Evolutionary conservation across 2,797 vertebrate genomes (phyloP).

Genomic region (Gallinago stenura): DNA sequence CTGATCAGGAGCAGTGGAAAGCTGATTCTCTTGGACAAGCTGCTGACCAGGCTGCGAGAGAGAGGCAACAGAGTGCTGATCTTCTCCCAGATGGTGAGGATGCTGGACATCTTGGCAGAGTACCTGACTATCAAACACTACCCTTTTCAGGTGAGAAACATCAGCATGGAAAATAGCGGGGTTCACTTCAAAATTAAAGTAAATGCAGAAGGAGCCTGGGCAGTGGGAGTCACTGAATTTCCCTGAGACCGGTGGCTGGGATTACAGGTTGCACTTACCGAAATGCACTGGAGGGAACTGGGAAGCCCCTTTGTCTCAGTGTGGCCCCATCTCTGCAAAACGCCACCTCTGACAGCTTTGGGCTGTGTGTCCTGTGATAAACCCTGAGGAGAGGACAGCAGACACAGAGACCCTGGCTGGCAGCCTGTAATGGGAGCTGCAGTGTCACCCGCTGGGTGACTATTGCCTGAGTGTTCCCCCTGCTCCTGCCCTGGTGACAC

Average conservation of each 20-base stretch:
- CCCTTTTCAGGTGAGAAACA: constrained; percentile 90
- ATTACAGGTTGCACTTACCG: not conserved
- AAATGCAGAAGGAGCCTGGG: not conserved
- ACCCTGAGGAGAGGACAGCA: not conserved
- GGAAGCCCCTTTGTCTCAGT: not conserved
- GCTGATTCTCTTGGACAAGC: constrained; percentile 95
- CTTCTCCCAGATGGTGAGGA: constrained; percentile 99
- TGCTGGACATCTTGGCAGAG: constrained; percentile 98
- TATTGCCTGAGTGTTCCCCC: constrained; percentile 25
- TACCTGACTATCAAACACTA: constrained; percentile 95
- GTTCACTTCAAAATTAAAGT: not conserved
- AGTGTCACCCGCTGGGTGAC: constrained; percentile 55
- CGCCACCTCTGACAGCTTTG: not conserved
- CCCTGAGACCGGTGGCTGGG: not conserved
- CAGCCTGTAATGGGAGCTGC: constrained; percentile 71
- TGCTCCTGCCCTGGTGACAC: not conserved
- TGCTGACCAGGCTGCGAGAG: constrained; percentile 92
- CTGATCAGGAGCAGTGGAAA: constrained; percentile 95
- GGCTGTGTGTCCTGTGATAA: not conserved
- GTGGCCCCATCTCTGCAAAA: not conserved
- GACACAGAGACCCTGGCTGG: constrained; percentile 47
- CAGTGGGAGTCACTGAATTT: not conserved
- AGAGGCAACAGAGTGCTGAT: constrained; percentile 97
- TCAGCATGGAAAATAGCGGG: not conserved
- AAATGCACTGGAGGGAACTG: not conserved